Evolutionary conservation across 2,113 vertebrate species (phyloP), one percentile per base, ranked within the genome.

Genomic region (Passer domesticus): DNA sequence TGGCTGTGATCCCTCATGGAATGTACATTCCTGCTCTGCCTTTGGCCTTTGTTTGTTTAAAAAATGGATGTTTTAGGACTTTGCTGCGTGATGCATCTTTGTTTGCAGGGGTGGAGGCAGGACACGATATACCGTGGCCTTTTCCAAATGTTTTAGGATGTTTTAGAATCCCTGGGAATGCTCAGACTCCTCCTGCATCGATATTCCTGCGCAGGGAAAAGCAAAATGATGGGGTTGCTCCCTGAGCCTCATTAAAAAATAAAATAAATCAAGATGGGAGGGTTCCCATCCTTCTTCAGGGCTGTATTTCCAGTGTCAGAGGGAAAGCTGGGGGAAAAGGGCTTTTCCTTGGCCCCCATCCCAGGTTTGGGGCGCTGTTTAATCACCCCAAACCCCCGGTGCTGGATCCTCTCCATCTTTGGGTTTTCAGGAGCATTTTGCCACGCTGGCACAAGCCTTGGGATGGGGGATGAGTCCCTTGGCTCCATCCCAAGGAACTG

Each of bases 331-430:
- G 7, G 20, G 50, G n/a, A 4, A 78, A 69, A 37, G 0, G 0
- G 21, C 28, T 16, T 23, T 69, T 10, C 49, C 35, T 2, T 17
- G 64, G 27, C 3, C 4, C 13, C 24, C 24, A 24, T 62, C 31
- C 52, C 31, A 18, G 16, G 27, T 69, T 60, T 83, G 83, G 53
- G 49, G 13, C 43, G 53, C 44, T 60, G 33, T 53, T 11, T 19
- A 62, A n/a, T 78, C 19, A 4, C 14, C 28, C 43, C 13, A 70
- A 15, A 23, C 17, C 41, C 28, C 46, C 7, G 1, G 18, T 18
- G n/a, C 35, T 0, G 0, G 24, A 37, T 90, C 23, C 0, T 0
- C 66, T 82, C n/a, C 64, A 11, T 7, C 41, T 66, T 6, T 41
- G 52, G 15, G 13, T 23, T 58, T 72, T 41, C 1, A 1, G 86